A percentile compares a stretch with the other conserved stretches of the same genome.
phyloP scores from a whole-genome alignment of 2,888 invertebrate species.

The Encarsia formosa region DNA sequence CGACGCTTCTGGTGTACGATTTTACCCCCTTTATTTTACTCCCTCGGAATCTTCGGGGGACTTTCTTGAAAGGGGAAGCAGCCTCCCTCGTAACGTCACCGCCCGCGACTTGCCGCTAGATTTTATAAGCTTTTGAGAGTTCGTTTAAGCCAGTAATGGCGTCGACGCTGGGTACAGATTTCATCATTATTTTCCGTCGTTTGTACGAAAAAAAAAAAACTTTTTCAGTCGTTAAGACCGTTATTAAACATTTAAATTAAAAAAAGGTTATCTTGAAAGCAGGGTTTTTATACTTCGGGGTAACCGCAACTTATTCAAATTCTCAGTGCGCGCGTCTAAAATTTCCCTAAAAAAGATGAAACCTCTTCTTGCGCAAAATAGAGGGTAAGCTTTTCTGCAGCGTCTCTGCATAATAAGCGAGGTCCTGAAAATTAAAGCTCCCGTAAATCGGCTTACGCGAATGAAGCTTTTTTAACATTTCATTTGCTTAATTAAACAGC shows the following conservation, averaged over 20 bases:
- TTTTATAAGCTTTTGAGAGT: no score
- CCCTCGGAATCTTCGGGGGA: background rate
- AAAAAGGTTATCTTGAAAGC: background rate
- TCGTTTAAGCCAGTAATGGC: no score
- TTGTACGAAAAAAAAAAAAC: no score
- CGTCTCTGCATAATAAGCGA: constrained; percentile 13
- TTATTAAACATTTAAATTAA: background rate
- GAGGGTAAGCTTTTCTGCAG: constrained; percentile 4
- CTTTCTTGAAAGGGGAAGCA: background rate
- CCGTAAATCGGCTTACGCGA: constrained; percentile 12
- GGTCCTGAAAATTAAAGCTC: background rate
- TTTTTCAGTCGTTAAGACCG: no score
- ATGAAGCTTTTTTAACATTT: constrained; percentile 3
- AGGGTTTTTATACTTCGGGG: background rate
- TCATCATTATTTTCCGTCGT: no score
- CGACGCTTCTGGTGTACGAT: background rate
- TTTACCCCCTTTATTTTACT: background rate
- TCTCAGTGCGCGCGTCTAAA: background rate
- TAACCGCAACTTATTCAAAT: background rate
- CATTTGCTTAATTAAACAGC: constrained; percentile 11
- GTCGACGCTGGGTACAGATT: no score
- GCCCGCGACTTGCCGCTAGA: no score
- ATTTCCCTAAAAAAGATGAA: constrained; percentile 9
- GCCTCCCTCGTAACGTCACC: background rate
- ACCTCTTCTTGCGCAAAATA: constrained; percentile 1